Evolutionary conservation across 2,888 invertebrate species (phyloP), one percentile per base, ranked within the genome.

Genomic region (Empis stercorea): DNA sequence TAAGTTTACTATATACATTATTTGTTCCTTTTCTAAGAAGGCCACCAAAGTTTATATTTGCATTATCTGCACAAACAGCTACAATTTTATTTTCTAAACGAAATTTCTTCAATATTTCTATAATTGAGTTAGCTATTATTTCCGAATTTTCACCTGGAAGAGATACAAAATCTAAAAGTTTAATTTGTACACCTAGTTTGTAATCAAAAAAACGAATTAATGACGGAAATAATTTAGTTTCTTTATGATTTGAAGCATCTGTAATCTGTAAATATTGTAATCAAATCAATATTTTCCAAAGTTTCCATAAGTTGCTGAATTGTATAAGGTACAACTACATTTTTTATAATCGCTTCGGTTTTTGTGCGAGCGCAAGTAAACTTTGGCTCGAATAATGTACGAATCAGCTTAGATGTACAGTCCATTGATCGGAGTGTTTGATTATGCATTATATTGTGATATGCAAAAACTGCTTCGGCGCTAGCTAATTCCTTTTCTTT

Each of bases 231-330:
- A 44, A 1, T 44, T 44, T 44, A 14, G 14, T 20, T 3, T 44
- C 44, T 40, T 23, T 23, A 23, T 40, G 40, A 23, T 40, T 40
- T 3, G 43, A 43, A 11, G 32, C 43, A 27, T 44, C 30, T 20
- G 44, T 23, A 23, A 27, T 44, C 30, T 20, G 44, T 23, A 23
- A 36, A 36, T 16, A 38, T 38, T 16, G 37, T 10, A 10, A 38
- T 15, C 10, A 38, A 38, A 7, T 45, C 27, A 20, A 53, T 44
- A 36, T 56, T 44, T 39, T 48, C 16, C 32, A 59, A 45, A 30
- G 50, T 46, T 40, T 41, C 43, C 23, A 50, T 36, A n/a, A 58
- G 43, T 39, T 48, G 23, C 5, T 49, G 47, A 17, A 54, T 17
- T 32, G 48, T 13, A 14, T 34, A 34, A 34, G 34, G 34, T 7